Conservation (phyloP, 1,140 invertebrate species). For the Eurosta solidaginis region DNA sequence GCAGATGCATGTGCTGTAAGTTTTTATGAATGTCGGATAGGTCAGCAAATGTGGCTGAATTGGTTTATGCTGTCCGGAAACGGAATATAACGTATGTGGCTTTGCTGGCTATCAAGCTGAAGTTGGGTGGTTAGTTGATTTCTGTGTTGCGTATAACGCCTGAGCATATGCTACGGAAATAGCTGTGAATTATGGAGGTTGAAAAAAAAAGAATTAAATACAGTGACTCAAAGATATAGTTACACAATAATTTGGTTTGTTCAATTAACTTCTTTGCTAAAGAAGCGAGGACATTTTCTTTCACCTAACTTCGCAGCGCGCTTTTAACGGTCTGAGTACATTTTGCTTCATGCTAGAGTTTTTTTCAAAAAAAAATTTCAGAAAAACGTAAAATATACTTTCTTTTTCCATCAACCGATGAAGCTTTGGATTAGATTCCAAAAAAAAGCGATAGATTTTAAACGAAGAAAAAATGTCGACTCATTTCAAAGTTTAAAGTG, state of each 20-base stretch:
- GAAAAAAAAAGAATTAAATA: not conserved
- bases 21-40: not conserved
- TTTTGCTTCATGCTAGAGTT: not conserved
- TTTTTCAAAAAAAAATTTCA: too few relatives aligned
- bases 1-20: not conserved
- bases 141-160: not conserved
- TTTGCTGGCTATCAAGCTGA: not conserved
- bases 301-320: too few relatives aligned
- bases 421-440: too few relatives aligned
- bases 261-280: too few relatives aligned
- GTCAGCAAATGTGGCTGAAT: not conserved
- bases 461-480: too few relatives aligned
- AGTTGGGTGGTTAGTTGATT: not conserved
- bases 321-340: too few relatives aligned
- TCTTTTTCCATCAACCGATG: too few relatives aligned
- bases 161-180: conserved; percentile 18
- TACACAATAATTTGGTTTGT: too few relatives aligned
- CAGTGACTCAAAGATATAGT: not conserved
- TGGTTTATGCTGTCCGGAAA: not conserved
- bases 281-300: too few relatives aligned
- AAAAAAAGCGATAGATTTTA: too few relatives aligned
- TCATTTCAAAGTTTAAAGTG: too few relatives aligned
- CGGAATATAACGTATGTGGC: not conserved
- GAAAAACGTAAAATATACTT: too few relatives aligned
- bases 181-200: not conserved